Percentiles rank a stretch among this genome's conserved stretches.
These are phyloP conservation scores for Sylvilagus bachmani DNA, from an alignment of 2,113 vertebrate species.

Conservation along the genomic window DNA sequence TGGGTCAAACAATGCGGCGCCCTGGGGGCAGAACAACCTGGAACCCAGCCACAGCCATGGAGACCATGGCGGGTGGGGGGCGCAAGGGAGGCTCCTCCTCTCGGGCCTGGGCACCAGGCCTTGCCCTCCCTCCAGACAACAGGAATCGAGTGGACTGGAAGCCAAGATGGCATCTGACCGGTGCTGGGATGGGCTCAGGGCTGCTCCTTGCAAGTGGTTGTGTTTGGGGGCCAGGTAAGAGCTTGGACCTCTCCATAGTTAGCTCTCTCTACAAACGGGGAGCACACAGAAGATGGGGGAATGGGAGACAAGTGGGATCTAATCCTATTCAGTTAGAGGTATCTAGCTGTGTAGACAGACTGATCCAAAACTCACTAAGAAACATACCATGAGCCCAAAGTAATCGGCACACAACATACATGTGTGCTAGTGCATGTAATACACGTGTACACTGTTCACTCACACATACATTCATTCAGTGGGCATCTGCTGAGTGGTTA, in stretches of 20 bases:
- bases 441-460: neutral
- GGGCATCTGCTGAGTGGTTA: neutral
- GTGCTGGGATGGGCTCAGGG: neutral
- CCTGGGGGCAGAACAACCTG: neutral
- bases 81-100: fast-evolving
- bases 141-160: fast-evolving
- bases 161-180: neutral
- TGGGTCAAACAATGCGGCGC: neutral
- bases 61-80: neutral
- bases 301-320: neutral
- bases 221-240: neutral
- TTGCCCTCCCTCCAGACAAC: fast-evolving
- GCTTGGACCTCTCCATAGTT: neutral
- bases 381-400: fast-evolving
- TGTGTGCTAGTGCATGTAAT: fast-evolving
- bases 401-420: neutral
- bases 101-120: fast-evolving
- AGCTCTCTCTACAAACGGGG: neutral
- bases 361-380: neutral
- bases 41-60: fast-evolving
- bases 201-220: fast-evolving
- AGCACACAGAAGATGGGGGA: neutral
- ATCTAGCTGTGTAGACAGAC: neutral
- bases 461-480: neutral
- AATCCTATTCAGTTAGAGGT: neutral